Conservation (phyloP, 2,888 invertebrate species). For the Zhuqinia jingwanae region DNA sequence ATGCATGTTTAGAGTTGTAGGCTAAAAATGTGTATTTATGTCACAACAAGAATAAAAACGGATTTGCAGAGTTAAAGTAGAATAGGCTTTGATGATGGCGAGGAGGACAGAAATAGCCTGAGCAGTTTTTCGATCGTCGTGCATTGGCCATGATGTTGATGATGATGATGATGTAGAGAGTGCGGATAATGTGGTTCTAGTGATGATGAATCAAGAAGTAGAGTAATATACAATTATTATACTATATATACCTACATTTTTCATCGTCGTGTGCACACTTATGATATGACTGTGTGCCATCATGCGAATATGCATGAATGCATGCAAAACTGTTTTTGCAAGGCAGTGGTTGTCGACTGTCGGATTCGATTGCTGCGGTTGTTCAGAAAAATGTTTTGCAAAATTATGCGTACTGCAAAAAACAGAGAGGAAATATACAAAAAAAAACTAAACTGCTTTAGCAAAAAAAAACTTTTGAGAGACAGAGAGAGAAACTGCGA, state of each 20-base stretch:
- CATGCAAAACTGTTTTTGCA: not conserved
- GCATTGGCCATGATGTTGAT: not conserved
- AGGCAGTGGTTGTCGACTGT: constrained; percentile 6
- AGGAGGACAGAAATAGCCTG: constrained; percentile 68
- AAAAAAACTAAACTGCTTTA: too few relatives aligned
- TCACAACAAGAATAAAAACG: constrained; percentile 51
- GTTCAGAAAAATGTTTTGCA: not conserved
- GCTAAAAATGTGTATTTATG: constrained; percentile 51
- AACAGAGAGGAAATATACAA: not conserved
- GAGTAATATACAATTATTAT: too few relatives aligned
- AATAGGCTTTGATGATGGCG: constrained; percentile 2
- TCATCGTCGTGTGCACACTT: not conserved
- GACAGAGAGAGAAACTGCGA: too few relatives aligned
- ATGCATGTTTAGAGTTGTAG: constrained; percentile 7
- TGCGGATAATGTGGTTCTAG: not conserved
- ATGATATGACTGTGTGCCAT: not conserved
- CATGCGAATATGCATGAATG: too few relatives aligned
- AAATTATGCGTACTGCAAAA: not conserved
- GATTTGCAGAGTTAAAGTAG: constrained; percentile 29
- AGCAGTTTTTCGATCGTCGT: constrained; percentile 59
- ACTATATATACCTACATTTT: not conserved
- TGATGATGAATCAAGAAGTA: not conserved
- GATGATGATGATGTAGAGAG: not conserved
- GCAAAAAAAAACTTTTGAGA: too few relatives aligned
- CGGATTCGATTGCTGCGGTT: too few relatives aligned